A percentile compares a stretch with the other conserved stretches of the same genome.
These are phyloP conservation scores for Tetragonula clypearis DNA, from an alignment of 1,140 invertebrate species.

Conservation along the genomic window DNA sequence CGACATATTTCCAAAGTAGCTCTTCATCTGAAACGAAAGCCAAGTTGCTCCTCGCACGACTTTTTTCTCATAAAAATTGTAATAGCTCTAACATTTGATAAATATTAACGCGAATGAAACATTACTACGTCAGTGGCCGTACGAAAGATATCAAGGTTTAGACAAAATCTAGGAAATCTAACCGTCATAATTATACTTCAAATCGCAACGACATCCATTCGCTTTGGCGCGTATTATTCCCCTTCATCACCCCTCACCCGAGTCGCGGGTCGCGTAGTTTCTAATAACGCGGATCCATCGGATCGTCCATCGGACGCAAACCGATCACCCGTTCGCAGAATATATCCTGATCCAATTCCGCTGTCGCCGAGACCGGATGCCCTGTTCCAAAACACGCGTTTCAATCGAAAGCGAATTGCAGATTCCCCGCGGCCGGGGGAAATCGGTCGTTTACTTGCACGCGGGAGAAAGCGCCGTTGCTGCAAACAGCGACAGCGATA, in stretches of 20 bases:
- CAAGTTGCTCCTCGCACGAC: no score
- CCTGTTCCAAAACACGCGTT: constrained; percentile 4
- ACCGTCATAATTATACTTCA: no score
- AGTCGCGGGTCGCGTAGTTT: neutral
- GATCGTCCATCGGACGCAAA: neutral
- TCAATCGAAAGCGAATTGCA: constrained; percentile 25
- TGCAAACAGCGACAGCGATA: no score
- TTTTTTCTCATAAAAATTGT: no score
- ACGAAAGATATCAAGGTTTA: no score
- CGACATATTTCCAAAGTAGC: no score
- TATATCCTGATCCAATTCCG: constrained; percentile 9
- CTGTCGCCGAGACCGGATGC: neutral
- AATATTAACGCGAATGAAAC: no score
- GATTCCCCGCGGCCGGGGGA: neutral
- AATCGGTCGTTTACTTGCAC: neutral
- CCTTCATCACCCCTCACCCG: neutral
- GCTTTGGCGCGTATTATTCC: neutral
- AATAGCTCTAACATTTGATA: no score
- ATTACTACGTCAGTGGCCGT: no score
- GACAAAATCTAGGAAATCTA: no score
- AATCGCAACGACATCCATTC: neutral
- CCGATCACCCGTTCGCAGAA: neutral
- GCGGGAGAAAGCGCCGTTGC: neutral
- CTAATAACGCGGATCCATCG: constrained; percentile 11
- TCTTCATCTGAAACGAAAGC: no score